Evolutionary conservation across 2,888 invertebrate species (phyloP), one percentile per base, ranked within the genome.

Genomic region (Ochlodes sylvanus): DNA sequence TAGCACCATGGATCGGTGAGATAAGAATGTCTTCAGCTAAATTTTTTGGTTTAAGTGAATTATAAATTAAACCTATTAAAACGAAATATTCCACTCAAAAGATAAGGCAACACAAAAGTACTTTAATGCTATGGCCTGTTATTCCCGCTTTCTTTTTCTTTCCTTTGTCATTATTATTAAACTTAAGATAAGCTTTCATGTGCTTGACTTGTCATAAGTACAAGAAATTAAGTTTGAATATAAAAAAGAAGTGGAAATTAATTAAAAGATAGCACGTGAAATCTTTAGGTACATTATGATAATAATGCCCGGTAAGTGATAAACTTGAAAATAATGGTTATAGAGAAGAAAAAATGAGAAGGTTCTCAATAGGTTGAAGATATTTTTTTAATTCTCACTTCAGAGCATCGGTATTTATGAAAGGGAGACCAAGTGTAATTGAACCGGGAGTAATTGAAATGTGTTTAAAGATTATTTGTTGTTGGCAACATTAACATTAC

Each of bases 261-360:
- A 58, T 58, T 58, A 58, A 58, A 58, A 58, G 58, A 58, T 58
- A 58, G 42, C n/a, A 58, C 21, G 19, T n/a, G 21, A 6, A n/a
- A 44, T 41, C 19, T 58, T 58, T 21, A 2, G 14, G 7, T 27
- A 41, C 42, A 27, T 21, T 7, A 1, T 15, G 2, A 42, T 4
- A 9, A 44, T 52, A 14, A 14, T 12, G 21, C 21, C 10, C 21
- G 12, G n/a, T 21, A 52, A 17, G 10, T 52, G 12, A 12, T 21
- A 21, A 52, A 52, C 14, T 21, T 52, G 44, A 47, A 7, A 7
- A 7, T 5, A 7, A 50, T 15, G 19, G 15, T 50, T 50, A 27
- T 27, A 5, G 27, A 27, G 3, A 27, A 27, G 27, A 4, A 27
- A 27, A 27, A 27, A 27, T 27, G 27, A 27, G 5, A 27, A 27